phyloP scores from a whole-genome alignment of 2,888 invertebrate species.

The Mechanitis mazaeus region DNA sequence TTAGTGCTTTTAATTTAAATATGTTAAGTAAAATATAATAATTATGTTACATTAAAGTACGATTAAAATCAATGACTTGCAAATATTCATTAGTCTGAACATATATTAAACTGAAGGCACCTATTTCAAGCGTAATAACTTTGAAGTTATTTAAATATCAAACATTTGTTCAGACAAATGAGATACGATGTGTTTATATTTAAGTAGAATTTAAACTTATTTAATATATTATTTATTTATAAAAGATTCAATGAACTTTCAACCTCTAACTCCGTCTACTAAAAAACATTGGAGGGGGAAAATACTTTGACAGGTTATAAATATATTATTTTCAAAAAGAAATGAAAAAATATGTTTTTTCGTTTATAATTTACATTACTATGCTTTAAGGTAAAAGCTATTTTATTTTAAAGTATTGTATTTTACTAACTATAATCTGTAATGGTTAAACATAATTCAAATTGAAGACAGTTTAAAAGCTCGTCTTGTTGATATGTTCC shows the following conservation, averaged over 20 bases:
- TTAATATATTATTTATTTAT: too few species aligned
- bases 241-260: too few species aligned
- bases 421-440: not conserved
- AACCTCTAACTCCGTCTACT: too few species aligned
- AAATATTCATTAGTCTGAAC: too few species aligned
- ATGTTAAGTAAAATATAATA: not conserved
- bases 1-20: not conserved
- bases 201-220: too few species aligned
- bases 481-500: not conserved
- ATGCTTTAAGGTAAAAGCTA: too few species aligned
- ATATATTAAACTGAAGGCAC: too few species aligned
- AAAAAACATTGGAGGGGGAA: too few species aligned
- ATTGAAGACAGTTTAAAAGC: not conserved
- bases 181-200: not conserved
- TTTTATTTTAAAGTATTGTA: not conserved
- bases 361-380: too few species aligned
- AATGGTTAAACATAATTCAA: not conserved
- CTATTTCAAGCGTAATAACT: not conserved
- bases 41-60: not conserved
- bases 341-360: too few species aligned
- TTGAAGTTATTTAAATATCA: conserved; percentile 1
- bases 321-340: too few species aligned
- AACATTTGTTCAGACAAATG: conserved; percentile 6
- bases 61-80: not conserved
- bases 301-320: too few species aligned